phyloP scores from a whole-genome alignment of 92 coral and sea anemone species.

The Porites cylindrica region DNA sequence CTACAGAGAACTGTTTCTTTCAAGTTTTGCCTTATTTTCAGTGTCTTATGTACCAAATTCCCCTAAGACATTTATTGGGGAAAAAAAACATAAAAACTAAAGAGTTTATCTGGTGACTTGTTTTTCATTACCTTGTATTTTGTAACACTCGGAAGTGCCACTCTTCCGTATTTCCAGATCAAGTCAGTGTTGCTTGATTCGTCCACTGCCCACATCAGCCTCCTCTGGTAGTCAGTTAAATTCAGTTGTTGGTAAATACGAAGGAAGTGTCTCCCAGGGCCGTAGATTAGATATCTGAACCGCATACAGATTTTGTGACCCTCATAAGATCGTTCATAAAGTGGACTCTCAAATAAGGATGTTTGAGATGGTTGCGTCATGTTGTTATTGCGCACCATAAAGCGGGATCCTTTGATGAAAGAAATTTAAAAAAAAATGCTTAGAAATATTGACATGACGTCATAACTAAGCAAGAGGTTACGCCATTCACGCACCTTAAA shows the following conservation, averaged over 20 bases:
- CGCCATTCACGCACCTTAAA: too few relatives aligned
- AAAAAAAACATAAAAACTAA: not conserved
- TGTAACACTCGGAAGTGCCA: slow-evolving; percentile 14
- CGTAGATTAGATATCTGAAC: slow-evolving; percentile 69
- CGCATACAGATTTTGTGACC: slow-evolving; percentile 61
- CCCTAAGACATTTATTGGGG: not conserved
- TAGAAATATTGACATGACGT: too few relatives aligned
- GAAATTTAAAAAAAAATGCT: not conserved
- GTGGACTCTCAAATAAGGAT: slow-evolving; percentile 58
- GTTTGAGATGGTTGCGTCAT: slow-evolving; percentile 2
- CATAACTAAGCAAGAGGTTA: too few relatives aligned
- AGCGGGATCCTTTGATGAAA: slow-evolving; percentile 9
- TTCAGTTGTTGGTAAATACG: slow-evolving; percentile 66
- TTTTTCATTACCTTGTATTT: slow-evolving; percentile 46
- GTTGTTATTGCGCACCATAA: slow-evolving; percentile 7
- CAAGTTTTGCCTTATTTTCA: too few relatives aligned
- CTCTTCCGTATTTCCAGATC: slow-evolving; percentile 69
- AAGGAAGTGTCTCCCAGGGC: slow-evolving; percentile 59
- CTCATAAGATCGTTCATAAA: slow-evolving; percentile 52
- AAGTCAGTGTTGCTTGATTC: slow-evolving; percentile 47
- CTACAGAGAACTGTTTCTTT: too few relatives aligned
- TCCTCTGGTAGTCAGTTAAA: slow-evolving; percentile 29
- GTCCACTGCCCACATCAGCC: slow-evolving; percentile 68
- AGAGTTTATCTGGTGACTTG: too few relatives aligned
- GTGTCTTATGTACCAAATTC: too few relatives aligned